Evolutionary conservation across 2,113 vertebrate genomes (phyloP), one percentile per base, ranked within the genome.

Genomic region (Peromyscus californicus): DNA sequence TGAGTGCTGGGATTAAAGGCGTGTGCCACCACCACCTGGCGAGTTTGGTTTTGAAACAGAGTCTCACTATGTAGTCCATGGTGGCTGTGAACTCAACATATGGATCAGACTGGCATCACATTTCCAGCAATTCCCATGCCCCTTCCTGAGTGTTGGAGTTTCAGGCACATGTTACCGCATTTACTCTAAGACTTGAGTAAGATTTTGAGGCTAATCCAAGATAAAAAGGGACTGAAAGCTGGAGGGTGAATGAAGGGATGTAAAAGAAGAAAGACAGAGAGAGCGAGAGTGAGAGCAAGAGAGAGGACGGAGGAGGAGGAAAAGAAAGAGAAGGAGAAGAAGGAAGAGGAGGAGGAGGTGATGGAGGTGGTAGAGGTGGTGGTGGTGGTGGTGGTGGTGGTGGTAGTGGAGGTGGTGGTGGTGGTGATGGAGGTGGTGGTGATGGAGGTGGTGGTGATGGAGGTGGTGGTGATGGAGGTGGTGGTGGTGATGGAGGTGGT

Each of bases 11-110:
- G 22, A 45, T 76, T 29, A 76, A 70, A 70, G 36, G 69, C 16
- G 1, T 3, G 17, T 0, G 0, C 17, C 70, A 70, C 33, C 33
- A 7, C 33, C 0, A 7, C 69, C 7, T 36, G 16, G 33, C 3
- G 65, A 83, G 7, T 39, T 95, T 42, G 54, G 1, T 26, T 84
- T 84, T 84, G 22, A 63, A 84, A 42, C 57, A 63, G 39, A 39
- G 15, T 63, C n/a, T 84, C n/a, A 84, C 82, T 61, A 59, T n/a
- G n/a, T 84, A 84, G 57, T n/a, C n/a, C 36, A 9, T 15, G 24
- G 57, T 17, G 12, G 1, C 80, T 42, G 57, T 57, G n/a, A 84
- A 42, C 24, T 84, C 57, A 63, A 42, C 59, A 16, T 29, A 61
- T 61, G 39, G 54, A 26, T 54, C 54, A 59, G 80, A 24, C 29